Base-by-base conservation (phyloP, 2,797 vertebrate genomes). In the Scleropages formosus region DNA sequence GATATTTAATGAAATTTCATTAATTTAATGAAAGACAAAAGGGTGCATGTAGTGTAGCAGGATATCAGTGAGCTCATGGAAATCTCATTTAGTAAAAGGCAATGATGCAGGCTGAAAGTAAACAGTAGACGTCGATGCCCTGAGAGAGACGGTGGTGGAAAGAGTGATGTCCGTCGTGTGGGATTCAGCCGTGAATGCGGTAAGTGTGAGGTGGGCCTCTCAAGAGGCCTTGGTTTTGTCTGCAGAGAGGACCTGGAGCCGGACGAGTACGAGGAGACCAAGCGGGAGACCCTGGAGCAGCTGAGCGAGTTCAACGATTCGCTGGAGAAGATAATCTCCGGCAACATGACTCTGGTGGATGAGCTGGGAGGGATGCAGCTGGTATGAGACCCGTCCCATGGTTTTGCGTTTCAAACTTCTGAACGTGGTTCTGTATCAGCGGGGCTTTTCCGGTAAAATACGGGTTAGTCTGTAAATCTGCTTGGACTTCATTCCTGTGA, bases 281-380 rank as follows among this genome's bases (percentile, higher is more conserved):
- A 98, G 82, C 96, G 93, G 75, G 98, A 99, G 89, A 99, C 98
- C 0, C 81, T 99, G 74, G 97, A 99, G 76, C 97, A 99, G 84
- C 83, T 99, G 82, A 95, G 89, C 70, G 98, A 99, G 87, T 98
- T 99, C 87, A 95, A 95, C 4, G 95, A 98, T 83, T 98, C 97
- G 0, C 85, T 98, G 78, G 95, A 97, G 92, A 99, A 98, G 87
- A 94, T 99, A 60, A 95, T 99, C 93, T 94, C 95, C 65, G 98
- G 98, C 80, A 93, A 99, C 79, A 99, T 99, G 95, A 99, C 98
- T 22, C 86, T 99, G 79, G 95, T 98, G 73, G 97, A 98, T 53
- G 97, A 99, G 78, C 93, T 99, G 61, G 93, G 96, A 4, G 96
- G 95, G 44, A 99, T 99, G 97, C 98, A 98, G 49, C 89, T 99